Conservation (phyloP, 2,797 vertebrate species). For the Lerista edwardsae region DNA sequence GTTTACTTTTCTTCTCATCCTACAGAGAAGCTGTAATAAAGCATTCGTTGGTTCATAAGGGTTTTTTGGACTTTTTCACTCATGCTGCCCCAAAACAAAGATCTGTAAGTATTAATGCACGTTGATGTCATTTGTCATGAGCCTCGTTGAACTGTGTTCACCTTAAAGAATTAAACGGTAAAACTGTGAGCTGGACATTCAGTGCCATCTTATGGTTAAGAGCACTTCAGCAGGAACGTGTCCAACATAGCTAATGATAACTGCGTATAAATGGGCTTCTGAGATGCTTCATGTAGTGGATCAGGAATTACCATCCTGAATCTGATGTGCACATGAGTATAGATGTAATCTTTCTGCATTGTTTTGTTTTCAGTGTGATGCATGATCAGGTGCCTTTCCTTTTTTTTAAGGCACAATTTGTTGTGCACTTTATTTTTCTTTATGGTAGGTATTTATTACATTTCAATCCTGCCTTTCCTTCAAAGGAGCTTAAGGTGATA, state of each 20-base stretch:
- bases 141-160: background rate
- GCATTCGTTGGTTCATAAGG: slow-evolving; percentile 96
- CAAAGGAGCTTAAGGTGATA: too few relatives aligned
- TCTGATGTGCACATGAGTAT: background rate
- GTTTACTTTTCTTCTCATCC: slow-evolving; percentile 43
- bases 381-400: too few relatives aligned
- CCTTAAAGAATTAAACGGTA: background rate
- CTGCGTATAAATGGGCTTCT: background rate
- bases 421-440: too few relatives aligned
- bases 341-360: background rate
- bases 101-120: slow-evolving; percentile 81
- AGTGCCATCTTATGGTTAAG: background rate
- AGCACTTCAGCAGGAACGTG: background rate
- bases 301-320: background rate
- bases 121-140: background rate
- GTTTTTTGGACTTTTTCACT: slow-evolving; percentile 93
- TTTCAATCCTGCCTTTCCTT: too few relatives aligned
- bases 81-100: slow-evolving; percentile 83
- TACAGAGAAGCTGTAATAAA: slow-evolving; percentile 94
- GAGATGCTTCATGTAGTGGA: too few relatives aligned
- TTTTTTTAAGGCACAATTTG: too few relatives aligned
- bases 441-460: too few relatives aligned
- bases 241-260: background rate
- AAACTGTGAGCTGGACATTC: background rate
- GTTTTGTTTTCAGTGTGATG: background rate